A percentile compares a stretch with the other conserved stretches of the same genome.
Evolutionary conservation across 2,113 vertebrate genomes (phyloP).

Genomic region (Petaurus breviceps): DNA sequence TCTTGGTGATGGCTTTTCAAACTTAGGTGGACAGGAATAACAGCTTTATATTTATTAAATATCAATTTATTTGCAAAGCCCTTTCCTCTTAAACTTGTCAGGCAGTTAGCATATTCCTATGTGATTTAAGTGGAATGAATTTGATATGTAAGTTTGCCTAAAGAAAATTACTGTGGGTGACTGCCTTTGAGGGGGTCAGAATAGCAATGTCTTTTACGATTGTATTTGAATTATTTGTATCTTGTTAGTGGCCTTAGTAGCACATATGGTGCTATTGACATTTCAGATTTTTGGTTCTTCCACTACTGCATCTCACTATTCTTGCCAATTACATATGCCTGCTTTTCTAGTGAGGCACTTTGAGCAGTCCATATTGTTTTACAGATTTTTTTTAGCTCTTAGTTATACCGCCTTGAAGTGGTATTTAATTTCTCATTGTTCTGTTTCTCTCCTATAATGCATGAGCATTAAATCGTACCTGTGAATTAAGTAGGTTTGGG

Average conservation of each 20-base stretch:
- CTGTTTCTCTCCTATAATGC: not conserved
- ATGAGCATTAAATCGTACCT: conserved; percentile 6
- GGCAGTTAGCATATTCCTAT: not conserved
- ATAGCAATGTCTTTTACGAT: not conserved
- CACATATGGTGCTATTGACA: not conserved
- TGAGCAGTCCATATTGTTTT: not conserved
- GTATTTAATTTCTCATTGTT: not conserved
- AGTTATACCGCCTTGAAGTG: conserved; percentile 10
- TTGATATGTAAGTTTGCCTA: not conserved
- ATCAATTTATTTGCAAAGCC: not conserved
- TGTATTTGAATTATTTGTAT: not conserved
- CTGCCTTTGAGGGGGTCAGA: not conserved
- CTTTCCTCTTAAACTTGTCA: not conserved
- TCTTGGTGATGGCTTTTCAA: not conserved
- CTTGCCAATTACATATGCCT: not conserved
- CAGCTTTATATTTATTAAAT: not conserved
- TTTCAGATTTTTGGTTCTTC: not conserved
- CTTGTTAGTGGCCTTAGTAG: not conserved
- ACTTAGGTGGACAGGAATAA: not conserved
- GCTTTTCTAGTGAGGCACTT: not conserved
- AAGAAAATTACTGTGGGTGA: not conserved
- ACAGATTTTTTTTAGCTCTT: not conserved
- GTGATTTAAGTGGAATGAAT: not conserved
- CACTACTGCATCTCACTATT: not conserved
- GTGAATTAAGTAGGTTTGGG: not conserved